Evolutionary conservation across 2,113 vertebrate species (phyloP).

Genomic region (Panthera tigris): DNA sequence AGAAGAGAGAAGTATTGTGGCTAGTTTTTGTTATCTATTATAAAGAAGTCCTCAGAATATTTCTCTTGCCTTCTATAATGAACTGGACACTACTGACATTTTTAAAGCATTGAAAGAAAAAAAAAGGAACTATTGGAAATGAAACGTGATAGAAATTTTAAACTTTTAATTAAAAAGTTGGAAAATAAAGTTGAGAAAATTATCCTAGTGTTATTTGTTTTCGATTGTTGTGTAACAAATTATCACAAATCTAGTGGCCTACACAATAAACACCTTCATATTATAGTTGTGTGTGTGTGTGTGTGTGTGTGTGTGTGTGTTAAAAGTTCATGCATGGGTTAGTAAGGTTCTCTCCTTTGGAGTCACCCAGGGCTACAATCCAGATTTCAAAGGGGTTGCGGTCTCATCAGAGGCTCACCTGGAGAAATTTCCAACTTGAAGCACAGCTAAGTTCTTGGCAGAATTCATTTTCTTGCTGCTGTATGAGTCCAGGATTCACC

Average conservation of each 20-base stretch:
- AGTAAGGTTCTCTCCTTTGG: neutral
- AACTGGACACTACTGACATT: neutral
- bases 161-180: neutral
- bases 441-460: neutral
- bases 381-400: neutral
- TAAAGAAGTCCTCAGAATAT: neutral
- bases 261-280: neutral
- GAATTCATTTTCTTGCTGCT: neutral
- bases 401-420: neutral
- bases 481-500: neutral
- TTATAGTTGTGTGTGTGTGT: neutral
- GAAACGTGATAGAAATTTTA: neutral
- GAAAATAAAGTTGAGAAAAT: neutral
- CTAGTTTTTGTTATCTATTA: neutral
- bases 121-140: neutral
- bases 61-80: neutral
- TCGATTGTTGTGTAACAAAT: neutral
- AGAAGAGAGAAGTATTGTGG: neutral
- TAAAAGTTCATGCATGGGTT: neutral
- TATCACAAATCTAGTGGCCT: neutral
- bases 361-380: neutral
- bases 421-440: neutral
- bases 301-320: neutral
- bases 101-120: neutral
- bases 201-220: neutral